Percentiles rank a stretch among this genome's conserved stretches.
Conservation (phyloP, 2,113 vertebrate species). For the Isurus oxyrinchus region DNA sequence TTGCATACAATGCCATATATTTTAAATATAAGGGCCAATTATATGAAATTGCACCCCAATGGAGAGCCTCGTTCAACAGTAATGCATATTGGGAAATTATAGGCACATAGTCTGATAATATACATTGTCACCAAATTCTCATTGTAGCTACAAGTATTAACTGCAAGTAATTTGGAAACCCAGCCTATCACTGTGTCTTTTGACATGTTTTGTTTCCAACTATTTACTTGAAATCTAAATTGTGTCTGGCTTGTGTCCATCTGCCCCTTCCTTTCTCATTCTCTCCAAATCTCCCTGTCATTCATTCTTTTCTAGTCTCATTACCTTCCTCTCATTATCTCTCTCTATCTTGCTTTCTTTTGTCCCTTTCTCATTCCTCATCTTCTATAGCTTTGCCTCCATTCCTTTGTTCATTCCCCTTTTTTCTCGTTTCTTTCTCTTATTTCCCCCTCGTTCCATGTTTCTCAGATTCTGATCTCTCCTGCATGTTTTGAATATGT, state of each 20-base stretch:
- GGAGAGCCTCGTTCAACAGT: neutral
- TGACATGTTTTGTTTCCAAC: neutral
- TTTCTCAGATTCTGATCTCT: neutral
- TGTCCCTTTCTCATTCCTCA: neutral
- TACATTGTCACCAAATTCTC: neutral
- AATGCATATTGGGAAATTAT: neutral
- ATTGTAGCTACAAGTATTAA: neutral
- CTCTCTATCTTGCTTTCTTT: neutral
- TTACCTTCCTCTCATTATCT: neutral
- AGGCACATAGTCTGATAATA: neutral
- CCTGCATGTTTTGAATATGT: neutral
- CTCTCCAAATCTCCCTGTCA: neutral
- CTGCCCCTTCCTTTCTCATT: neutral
- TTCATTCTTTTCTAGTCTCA: neutral
- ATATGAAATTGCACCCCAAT: neutral
- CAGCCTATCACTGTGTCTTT: neutral
- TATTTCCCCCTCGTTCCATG: neutral
- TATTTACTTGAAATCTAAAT: neutral
- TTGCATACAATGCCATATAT: neutral
- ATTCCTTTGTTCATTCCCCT: neutral
- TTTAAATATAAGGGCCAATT: neutral
- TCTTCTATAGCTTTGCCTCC: neutral
- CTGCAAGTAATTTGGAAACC: neutral
- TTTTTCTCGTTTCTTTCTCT: neutral
- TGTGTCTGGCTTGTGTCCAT: neutral